Percentiles rank a stretch among this genome's conserved stretches.
These are phyloP conservation scores for Esperia sulphurella DNA, from an alignment of 2,888 invertebrate genomes.

Conservation along the genomic window DNA sequence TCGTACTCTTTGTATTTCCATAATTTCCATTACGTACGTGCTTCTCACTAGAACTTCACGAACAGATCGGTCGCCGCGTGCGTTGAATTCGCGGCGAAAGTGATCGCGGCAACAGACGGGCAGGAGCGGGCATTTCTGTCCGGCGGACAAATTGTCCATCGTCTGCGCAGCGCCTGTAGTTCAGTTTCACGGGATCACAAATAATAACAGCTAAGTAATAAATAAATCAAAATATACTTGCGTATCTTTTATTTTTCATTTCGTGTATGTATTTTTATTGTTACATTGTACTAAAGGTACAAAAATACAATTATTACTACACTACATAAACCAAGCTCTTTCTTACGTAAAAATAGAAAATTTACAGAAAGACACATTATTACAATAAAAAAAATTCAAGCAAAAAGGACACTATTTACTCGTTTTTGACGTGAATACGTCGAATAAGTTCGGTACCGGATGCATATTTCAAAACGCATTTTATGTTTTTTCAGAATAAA, in stretches of 20 bases:
- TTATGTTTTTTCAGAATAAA: too few relatives aligned
- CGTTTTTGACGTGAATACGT: too few relatives aligned
- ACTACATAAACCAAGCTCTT: too few relatives aligned
- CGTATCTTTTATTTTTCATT: neutral
- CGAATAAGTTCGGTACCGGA: too few relatives aligned
- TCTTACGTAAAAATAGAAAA: too few relatives aligned
- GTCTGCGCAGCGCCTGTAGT: neutral
- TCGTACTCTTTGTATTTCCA: neutral
- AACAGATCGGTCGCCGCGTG: neutral
- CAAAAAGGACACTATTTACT: too few relatives aligned
- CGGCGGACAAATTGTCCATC: neutral
- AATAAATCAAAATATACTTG: conserved; percentile 6
- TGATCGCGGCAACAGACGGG: neutral
- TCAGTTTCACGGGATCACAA: too few relatives aligned
- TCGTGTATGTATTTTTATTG: too few relatives aligned
- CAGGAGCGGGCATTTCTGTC: too few relatives aligned
- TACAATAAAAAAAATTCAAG: too few relatives aligned
- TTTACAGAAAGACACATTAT: too few relatives aligned
- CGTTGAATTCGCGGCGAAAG: neutral
- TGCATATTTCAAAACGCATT: too few relatives aligned
- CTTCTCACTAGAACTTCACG: neutral
- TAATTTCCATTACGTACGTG: neutral
- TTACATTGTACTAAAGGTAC: conserved; percentile 12
- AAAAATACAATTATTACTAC: neutral
- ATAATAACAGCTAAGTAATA: neutral